Conservation (phyloP, 2,888 invertebrate species). For the Melipona bicolor region DNA sequence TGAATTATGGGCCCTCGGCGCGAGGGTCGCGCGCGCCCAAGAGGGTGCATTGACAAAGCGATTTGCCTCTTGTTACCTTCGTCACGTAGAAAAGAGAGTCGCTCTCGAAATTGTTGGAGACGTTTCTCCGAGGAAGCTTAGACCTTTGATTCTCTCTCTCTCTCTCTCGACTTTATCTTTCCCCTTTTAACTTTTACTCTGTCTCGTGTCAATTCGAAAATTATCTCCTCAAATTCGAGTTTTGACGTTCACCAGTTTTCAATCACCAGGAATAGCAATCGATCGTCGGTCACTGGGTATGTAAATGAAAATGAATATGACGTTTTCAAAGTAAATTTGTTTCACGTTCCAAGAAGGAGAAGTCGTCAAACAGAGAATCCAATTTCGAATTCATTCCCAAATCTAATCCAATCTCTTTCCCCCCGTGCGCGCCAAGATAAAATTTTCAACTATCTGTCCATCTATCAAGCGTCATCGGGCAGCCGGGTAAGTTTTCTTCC, state of each 20-base stretch:
- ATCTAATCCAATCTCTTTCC: no score
- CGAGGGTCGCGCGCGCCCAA: constrained; percentile 23
- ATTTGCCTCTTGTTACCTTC: constrained; percentile 71
- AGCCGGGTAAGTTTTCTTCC: background rate
- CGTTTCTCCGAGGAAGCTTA: constrained; percentile 14
- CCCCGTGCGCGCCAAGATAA: background rate
- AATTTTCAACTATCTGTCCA: constrained; percentile 17
- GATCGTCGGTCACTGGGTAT: no score
- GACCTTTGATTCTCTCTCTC: constrained; percentile 15
- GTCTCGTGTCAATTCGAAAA: background rate
- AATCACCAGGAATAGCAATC: no score
- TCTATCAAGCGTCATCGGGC: constrained; percentile 1
- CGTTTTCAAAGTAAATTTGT: no score
- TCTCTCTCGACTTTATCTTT: background rate
- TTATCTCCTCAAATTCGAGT: background rate
- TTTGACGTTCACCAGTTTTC: no score
- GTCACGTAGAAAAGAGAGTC: constrained; percentile 65
- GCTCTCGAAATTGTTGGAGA: constrained; percentile 62
- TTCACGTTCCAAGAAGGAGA: no score
- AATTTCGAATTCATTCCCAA: background rate
- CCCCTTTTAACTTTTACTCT: background rate
- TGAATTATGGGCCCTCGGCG: constrained; percentile 44
- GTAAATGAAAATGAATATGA: no score
- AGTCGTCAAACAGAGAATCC: background rate
- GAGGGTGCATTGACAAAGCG: constrained; percentile 70